phyloP scores from a whole-genome alignment of 35 echinoderm and acorn worm species.

The Ophiothrix spiculata region DNA sequence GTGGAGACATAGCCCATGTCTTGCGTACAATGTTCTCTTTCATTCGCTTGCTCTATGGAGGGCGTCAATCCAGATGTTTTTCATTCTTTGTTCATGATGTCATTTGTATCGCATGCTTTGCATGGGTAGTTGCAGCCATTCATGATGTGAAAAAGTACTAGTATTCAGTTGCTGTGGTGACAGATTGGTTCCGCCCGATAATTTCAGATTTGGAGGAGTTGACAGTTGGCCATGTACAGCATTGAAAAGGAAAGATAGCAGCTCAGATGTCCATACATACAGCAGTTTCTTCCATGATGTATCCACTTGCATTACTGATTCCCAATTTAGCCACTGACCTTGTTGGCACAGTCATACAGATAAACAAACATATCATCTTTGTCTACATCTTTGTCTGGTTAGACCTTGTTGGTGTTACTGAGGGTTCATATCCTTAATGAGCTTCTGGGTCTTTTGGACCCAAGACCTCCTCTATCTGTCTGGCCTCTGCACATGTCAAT shows the following conservation, averaged over 20 bases:
- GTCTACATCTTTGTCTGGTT: neutral
- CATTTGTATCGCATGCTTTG: slow-evolving; percentile 14
- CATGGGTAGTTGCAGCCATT: slow-evolving; percentile 2
- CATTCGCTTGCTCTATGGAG: neutral
- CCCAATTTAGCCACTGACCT: slow-evolving; percentile 9
- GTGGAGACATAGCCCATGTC: neutral
- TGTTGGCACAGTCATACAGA: slow-evolving; percentile 14
- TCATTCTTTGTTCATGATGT: slow-evolving; percentile 1
- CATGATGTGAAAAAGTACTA: slow-evolving; percentile 2
- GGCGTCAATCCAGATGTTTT: neutral
- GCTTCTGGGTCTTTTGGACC: neutral
- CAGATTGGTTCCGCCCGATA: neutral
- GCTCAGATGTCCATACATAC: neutral
- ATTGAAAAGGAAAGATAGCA: neutral
- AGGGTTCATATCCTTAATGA: neutral
- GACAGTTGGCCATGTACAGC: slow-evolving; percentile 8
- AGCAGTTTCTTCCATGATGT: slow-evolving; percentile 23
- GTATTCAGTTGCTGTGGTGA: neutral
- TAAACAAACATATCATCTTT: slow-evolving; percentile 17
- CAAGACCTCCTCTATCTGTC: slow-evolving; percentile 12
- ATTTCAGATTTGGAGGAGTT: neutral
- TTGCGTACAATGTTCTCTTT: neutral
- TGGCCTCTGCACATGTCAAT: neutral
- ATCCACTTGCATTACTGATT: neutral
- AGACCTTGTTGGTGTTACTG: neutral